Conservation (phyloP, 2,113 vertebrate genomes). For the Galbula dea region DNA sequence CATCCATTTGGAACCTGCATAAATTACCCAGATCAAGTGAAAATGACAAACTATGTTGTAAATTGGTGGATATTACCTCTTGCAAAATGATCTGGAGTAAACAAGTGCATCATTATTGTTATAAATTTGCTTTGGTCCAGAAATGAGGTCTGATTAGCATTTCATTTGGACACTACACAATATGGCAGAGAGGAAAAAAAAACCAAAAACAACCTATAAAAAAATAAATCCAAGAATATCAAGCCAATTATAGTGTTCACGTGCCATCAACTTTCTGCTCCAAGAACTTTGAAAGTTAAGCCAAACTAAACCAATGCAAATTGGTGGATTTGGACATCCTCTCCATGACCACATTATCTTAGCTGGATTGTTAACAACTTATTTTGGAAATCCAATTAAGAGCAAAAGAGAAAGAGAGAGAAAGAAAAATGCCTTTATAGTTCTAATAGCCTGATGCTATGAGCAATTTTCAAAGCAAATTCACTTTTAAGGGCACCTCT, state of each 20-base stretch:
- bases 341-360: constrained; percentile 87
- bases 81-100: constrained; percentile 48
- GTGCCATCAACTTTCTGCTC: constrained; percentile 82
- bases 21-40: constrained; percentile 44
- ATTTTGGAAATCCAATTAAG: constrained; percentile 85
- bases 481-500: constrained; percentile 67
- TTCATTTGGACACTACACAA: constrained; percentile 73
- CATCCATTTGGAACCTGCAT: constrained; percentile 25
- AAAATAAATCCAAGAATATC: constrained; percentile 75
- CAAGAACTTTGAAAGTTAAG: constrained; percentile 84
- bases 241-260: constrained; percentile 82
- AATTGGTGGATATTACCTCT: constrained; percentile 44
- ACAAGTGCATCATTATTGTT: constrained; percentile 48
- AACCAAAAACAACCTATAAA: not conserved
- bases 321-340: constrained; percentile 86
- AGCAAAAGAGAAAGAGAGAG: not conserved
- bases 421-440: constrained; percentile 30
- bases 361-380: constrained; percentile 83
- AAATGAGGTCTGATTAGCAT: constrained; percentile 69
- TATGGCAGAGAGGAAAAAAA: constrained; percentile 77
- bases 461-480: constrained; percentile 62
- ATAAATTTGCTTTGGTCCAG: constrained; percentile 67
- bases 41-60: constrained; percentile 50
- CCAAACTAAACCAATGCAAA: constrained; percentile 89
- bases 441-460: constrained; percentile 39